phyloP scores from a whole-genome alignment of 2,797 vertebrate species.

The Nannoperca australis region DNA sequence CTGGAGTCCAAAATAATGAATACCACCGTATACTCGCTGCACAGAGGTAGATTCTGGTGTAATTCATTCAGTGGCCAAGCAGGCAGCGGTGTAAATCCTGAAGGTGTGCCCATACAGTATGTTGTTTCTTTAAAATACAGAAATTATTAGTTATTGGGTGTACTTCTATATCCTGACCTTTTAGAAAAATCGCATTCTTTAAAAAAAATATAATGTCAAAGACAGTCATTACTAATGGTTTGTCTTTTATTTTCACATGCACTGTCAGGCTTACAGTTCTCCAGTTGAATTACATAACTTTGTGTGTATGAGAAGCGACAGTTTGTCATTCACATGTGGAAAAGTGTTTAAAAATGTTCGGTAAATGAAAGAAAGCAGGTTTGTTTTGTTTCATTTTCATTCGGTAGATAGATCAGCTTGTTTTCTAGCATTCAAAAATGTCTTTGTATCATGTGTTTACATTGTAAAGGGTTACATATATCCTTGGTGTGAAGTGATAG shows the following conservation, averaged over 20 bases:
- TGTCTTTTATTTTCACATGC: slow-evolving; percentile 72
- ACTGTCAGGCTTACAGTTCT: slow-evolving; percentile 54
- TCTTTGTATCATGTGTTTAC: slow-evolving; percentile 87
- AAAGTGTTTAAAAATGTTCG: slow-evolving; percentile 59
- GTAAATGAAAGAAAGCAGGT: slow-evolving; percentile 60
- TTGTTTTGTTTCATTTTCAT: slow-evolving; percentile 63
- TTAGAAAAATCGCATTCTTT: slow-evolving; percentile 36
- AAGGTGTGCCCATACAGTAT: slow-evolving; percentile 53
- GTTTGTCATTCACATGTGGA: slow-evolving; percentile 63
- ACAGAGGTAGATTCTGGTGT: slow-evolving; percentile 60
- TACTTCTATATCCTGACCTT: slow-evolving; percentile 52
- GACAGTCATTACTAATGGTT: slow-evolving; percentile 77
- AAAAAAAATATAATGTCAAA: slow-evolving; percentile 55
- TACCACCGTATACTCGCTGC: slow-evolving; percentile 51
- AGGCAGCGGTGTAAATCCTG: slow-evolving; percentile 38
- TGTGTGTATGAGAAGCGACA: slow-evolving; percentile 24
- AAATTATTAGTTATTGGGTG: slow-evolving; percentile 55
- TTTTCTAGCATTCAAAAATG: slow-evolving; percentile 75
- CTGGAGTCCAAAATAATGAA: slow-evolving; percentile 65
- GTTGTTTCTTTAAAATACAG: slow-evolving; percentile 50
- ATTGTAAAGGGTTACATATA: slow-evolving; percentile 85
- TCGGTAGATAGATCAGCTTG: slow-evolving; percentile 68
- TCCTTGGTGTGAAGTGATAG: slow-evolving; percentile 85
- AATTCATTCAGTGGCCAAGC: slow-evolving; percentile 46
- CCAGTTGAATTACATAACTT: slow-evolving; percentile 47